phyloP scores from a whole-genome alignment of 2,797 vertebrate genomes.

The Hippopotamyrus pictus region DNA sequence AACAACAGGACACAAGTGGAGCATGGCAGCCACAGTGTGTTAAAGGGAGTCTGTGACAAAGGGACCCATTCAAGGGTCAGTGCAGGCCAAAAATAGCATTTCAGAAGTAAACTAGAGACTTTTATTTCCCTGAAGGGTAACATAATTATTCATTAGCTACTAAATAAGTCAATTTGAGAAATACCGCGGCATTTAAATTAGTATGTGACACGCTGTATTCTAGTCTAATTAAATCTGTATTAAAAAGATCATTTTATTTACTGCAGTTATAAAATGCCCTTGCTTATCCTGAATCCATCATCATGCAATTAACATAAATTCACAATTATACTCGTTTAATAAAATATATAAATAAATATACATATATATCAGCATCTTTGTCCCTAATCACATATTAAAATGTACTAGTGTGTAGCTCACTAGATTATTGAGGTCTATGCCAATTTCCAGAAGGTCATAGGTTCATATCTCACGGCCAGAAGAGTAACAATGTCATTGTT shows the following conservation, averaged over 20 bases:
- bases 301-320: background rate
- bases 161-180: constrained; percentile 11
- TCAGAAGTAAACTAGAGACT: constrained; percentile 3
- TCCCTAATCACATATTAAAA: background rate
- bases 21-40: constrained; percentile 32
- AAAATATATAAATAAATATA: background rate
- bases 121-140: background rate
- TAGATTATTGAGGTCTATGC: background rate
- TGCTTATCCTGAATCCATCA: background rate
- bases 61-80: background rate
- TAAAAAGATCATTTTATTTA: background rate
- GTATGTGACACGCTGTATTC: background rate
- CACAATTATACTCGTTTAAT: background rate
- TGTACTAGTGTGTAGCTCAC: background rate
- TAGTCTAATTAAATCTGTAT: constrained; percentile 1
- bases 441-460: background rate
- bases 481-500: background rate
- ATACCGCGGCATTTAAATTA: background rate
- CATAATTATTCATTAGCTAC: constrained; percentile 16
- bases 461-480: background rate
- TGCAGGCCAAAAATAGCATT: constrained; percentile 6
- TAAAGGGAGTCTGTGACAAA: constrained; percentile 1
- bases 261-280: background rate
- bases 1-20: constrained; percentile 48
- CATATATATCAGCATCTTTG: background rate